Conservation (phyloP, 2,113 vertebrate genomes). For the Megaleporinus macrocephalus region DNA sequence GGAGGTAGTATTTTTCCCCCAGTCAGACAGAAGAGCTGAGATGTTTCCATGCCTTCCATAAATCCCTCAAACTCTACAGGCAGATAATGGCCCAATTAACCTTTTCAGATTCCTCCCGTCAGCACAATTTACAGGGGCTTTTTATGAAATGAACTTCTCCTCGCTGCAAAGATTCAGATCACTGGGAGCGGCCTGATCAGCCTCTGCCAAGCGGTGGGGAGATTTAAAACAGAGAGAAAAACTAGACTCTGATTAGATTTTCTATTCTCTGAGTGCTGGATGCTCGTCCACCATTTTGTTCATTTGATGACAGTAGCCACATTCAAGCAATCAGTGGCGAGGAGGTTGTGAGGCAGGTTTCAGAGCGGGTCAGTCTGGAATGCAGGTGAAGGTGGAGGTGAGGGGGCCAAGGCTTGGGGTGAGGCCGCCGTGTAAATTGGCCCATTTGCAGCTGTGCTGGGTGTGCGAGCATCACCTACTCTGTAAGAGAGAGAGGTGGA, state of each 20-base stretch:
- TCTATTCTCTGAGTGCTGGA: constrained; percentile 37
- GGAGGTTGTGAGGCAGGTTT: constrained; percentile 15
- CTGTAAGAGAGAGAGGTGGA: constrained; percentile 34
- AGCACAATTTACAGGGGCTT: constrained; percentile 72
- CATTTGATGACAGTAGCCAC: constrained; percentile 56
- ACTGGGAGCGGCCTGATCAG: constrained; percentile 34
- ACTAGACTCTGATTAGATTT: constrained; percentile 58
- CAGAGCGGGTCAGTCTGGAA: constrained; percentile 27
- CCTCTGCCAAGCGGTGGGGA: background rate
- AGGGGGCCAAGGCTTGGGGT: constrained; percentile 18
- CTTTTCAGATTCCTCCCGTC: constrained; percentile 80
- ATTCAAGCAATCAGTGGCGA: constrained; percentile 17
- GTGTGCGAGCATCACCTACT: constrained; percentile 28
- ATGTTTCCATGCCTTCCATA: constrained; percentile 71
- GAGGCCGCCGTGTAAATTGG: constrained; percentile 38
- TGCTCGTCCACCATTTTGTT: constrained; percentile 52
- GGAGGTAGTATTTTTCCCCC: constrained; percentile 33
- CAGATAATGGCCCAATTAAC: constrained; percentile 83
- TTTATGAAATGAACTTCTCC: constrained; percentile 73
- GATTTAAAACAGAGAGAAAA: constrained; percentile 6
- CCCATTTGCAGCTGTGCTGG: constrained; percentile 40
- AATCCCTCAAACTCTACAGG: constrained; percentile 82
- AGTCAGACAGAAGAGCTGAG: constrained; percentile 60
- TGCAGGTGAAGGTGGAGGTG: constrained; percentile 27
- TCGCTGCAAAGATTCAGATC: constrained; percentile 49